phyloP scores from a whole-genome alignment of 2,797 vertebrate genomes.

The Melanogrammus aeglefinus region DNA sequence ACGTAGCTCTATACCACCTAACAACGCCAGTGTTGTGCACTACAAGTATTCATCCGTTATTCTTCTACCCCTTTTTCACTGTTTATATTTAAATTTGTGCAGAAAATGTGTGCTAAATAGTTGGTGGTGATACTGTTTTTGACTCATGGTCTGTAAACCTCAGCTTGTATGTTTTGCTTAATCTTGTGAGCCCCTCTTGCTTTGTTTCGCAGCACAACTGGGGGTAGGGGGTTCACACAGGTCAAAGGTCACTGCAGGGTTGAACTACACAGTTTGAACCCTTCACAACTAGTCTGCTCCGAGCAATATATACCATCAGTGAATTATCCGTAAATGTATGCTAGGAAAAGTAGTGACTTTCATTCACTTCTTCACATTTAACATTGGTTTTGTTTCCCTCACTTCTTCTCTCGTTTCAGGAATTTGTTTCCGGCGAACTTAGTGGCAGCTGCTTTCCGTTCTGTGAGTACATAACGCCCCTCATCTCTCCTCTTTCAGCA shows the following conservation, averaged over 20 bases:
- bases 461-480: slow-evolving; percentile 75
- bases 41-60: neutral
- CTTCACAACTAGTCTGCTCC: no score
- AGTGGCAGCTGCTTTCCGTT: slow-evolving; percentile 88
- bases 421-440: slow-evolving; percentile 96
- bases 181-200: neutral
- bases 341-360: neutral
- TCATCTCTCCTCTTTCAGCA: neutral
- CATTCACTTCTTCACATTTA: slow-evolving; percentile 2
- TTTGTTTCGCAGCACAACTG: no score
- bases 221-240: neutral
- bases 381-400: slow-evolving; percentile 31
- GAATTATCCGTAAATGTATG: neutral
- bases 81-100: neutral
- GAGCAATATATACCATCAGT: no score
- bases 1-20: no score
- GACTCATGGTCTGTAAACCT: neutral
- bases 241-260: neutral
- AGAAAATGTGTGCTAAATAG: neutral
- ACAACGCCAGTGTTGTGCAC: neutral
- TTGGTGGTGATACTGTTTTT: neutral
- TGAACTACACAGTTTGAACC: no score
- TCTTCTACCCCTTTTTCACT: neutral
- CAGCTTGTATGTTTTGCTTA: neutral
- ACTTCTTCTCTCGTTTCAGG: slow-evolving; percentile 67